phyloP scores from a whole-genome alignment of 2,888 invertebrate genomes.

The Mechanitis mazaeus region DNA sequence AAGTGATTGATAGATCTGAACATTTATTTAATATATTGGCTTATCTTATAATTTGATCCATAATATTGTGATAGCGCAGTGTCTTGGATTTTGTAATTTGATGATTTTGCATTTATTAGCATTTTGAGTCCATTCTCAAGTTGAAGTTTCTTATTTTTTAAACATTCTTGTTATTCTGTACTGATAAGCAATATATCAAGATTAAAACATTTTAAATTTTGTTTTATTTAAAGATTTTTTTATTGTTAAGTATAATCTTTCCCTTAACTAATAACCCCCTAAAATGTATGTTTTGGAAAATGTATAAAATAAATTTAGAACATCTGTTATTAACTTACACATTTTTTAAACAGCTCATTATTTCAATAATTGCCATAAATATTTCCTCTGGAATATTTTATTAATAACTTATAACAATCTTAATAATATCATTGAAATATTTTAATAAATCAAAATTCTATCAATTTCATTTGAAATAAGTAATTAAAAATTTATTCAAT shows the following conservation, averaged over 20 bases:
- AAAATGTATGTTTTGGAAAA: no score
- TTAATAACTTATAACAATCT: no score
- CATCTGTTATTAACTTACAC: no score
- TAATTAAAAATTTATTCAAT: no score
- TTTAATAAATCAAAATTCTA: no score
- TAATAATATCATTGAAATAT: no score
- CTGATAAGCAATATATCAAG: constrained; percentile 75
- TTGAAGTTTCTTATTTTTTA: constrained; percentile 61
- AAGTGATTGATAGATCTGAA: constrained; percentile 59
- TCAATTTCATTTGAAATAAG: no score
- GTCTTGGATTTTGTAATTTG: constrained; percentile 49
- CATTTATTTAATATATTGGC: constrained; percentile 55
- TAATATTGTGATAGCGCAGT: constrained; percentile 70
- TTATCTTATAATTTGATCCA: constrained; percentile 52
- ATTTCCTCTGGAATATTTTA: no score
- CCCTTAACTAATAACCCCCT: no score
- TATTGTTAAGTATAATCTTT: neutral
- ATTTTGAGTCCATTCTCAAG: constrained; percentile 65
- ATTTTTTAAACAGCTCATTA: no score
- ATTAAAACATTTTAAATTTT: constrained; percentile 48
- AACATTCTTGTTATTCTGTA: constrained; percentile 72
- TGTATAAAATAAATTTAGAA: no score
- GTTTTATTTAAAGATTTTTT: constrained; percentile 25
- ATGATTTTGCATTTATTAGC: constrained; percentile 75
- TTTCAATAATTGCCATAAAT: no score